These are phyloP conservation scores for Clanis bilineata DNA, from an alignment of 2,888 invertebrate genomes.

Conservation along the genomic window DNA sequence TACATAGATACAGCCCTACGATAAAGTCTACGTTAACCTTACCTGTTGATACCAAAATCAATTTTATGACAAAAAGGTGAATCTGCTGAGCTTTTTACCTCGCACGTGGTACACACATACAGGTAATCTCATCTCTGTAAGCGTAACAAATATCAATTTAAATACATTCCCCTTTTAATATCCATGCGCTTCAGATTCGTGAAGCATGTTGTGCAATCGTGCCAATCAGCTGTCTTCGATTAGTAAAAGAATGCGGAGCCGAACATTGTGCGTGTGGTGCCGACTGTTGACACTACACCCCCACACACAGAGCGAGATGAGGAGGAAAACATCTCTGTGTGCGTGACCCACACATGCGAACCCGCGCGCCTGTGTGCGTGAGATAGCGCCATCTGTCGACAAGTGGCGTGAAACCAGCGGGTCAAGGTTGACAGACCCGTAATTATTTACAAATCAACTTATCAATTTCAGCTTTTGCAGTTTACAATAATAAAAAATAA, in stretches of 20 bases:
- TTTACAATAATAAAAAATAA: slow-evolving; percentile 28
- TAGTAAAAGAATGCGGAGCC: slow-evolving; percentile 52
- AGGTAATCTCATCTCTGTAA: background rate
- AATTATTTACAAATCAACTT: slow-evolving; percentile 66
- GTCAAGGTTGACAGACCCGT: slow-evolving; percentile 78
- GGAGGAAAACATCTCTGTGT: slow-evolving; percentile 41
- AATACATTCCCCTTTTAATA: background rate
- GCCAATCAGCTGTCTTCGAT: slow-evolving; percentile 54
- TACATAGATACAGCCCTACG: background rate
- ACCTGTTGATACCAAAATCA: background rate
- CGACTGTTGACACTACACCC: slow-evolving; percentile 48
- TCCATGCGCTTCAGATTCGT: slow-evolving; percentile 13
- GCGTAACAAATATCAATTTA: background rate
- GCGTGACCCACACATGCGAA: slow-evolving; percentile 53
- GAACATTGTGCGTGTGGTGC: slow-evolving; percentile 46
- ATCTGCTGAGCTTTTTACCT: background rate
- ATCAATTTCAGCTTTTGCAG: slow-evolving; percentile 41
- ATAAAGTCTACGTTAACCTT: background rate
- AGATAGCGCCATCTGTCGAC: slow-evolving; percentile 68
- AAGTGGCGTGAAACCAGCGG: slow-evolving; percentile 47
- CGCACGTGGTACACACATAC: background rate
- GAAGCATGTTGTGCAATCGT: slow-evolving; percentile 36
- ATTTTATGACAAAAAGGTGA: background rate
- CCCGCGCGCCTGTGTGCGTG: slow-evolving; percentile 47
- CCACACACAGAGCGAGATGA: slow-evolving; percentile 39